Evolutionary conservation across 2,888 invertebrate genomes (phyloP), one percentile per base, ranked within the genome.

Genomic region (Exephanes ischioxanthus): DNA sequence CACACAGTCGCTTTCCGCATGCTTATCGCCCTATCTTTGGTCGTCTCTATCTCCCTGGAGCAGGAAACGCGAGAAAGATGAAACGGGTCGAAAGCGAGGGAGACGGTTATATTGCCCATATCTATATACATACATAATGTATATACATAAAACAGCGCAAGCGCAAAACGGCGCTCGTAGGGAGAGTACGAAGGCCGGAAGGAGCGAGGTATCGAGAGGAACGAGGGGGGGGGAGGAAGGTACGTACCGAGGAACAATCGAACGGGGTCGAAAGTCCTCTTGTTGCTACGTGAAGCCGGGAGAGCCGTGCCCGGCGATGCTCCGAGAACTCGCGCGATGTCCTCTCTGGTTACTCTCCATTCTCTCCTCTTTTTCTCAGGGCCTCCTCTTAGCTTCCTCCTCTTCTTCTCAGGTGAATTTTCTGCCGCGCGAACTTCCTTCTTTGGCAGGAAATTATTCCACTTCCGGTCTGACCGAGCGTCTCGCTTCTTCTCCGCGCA

Each of bases 221-320:
- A 78, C 76, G 55, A 81, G 76, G 41, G 83, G 37, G 9, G 1
- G 37, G 37, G 37, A 37, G 81, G 88, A 80, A 82, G 85, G 86
- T 84, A 82, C 86, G 88, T 88, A 89, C 88, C 88, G 90, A 90
- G 91, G 89, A 90, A 91, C 91, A 91, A 91, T 91, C 89, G 90
- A 91, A 91, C 90, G 89, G 90, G 91, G 91, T 91, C 90, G 91
- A 90, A 91, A 90, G 90, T 91, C 90, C 88, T 90, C 89, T 90
- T 87, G 88, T 88, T 88, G 87, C 87, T 91, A 91, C 90, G 91
- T 88, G 90, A 88, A 90, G 87, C 87, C 88, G 87, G 86, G 90
- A 91, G 83, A 92, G 90, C 91, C 90, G 87, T 88, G 77, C 82
- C 76, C 80, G 80, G 55, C 61, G 75, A 45, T 63, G 79, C 73